Evolutionary conservation across 2,888 invertebrate genomes (phyloP).

Genomic region (Carabus problematicus): DNA sequence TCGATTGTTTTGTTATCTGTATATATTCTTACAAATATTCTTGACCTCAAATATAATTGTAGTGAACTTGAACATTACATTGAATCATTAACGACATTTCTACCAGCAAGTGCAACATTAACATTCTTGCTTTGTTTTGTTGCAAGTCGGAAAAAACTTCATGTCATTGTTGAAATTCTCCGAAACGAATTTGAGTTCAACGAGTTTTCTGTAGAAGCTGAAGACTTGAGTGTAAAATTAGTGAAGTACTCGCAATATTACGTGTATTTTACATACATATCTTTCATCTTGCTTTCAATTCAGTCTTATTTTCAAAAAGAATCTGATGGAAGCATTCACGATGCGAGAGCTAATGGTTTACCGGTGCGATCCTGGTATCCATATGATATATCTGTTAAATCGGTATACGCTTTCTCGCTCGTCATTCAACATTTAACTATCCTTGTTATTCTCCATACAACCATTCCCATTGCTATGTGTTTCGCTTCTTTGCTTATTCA

Average conservation of each 20-base stretch:
- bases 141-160: constrained; percentile 7
- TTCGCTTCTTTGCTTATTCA: constrained; percentile 33
- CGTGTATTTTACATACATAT: constrained; percentile 9
- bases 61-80: constrained; percentile 24
- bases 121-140: constrained; percentile 17
- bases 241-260: constrained; percentile 33
- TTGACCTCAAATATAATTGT: constrained; percentile 28
- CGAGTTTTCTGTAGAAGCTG: constrained; percentile 21
- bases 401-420: constrained; percentile 4
- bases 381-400: constrained; percentile 11
- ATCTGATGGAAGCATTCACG: constrained; percentile 9
- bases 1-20: constrained; percentile 1
- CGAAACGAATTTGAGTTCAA: constrained; percentile 21
- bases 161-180: constrained; percentile 16
- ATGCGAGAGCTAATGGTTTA: constrained; percentile 21
- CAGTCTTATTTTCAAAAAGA: constrained; percentile 26
- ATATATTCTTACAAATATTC: not conserved
- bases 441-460: constrained; percentile 5
- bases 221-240: constrained; percentile 19
- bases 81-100: constrained; percentile 23
- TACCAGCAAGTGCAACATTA: constrained; percentile 13
- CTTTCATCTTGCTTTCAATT: constrained; percentile 16
- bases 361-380: constrained; percentile 27
- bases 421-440: constrained; percentile 3
- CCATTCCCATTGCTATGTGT: constrained; percentile 32